Conservation (phyloP, 2,113 vertebrate genomes). For the Ochotona curzoniae region DNA sequence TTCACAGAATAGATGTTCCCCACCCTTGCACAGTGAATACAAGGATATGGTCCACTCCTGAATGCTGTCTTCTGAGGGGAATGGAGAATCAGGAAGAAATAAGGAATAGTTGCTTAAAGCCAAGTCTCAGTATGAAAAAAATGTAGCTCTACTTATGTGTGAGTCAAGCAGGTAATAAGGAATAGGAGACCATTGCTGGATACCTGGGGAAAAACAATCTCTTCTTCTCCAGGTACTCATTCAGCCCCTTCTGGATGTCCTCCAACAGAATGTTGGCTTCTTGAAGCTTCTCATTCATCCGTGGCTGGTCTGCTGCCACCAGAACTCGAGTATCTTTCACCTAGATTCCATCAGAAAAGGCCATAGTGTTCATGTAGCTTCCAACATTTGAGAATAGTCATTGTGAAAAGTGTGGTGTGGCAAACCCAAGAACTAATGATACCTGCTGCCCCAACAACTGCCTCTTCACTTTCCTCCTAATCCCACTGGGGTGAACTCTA, state of each 20-base stretch:
- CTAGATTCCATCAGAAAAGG: constrained; percentile 69
- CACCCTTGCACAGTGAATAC: not conserved
- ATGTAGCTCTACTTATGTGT: not conserved
- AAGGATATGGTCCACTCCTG: not conserved
- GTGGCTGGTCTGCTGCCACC: constrained; percentile 89
- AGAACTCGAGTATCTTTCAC: constrained; percentile 88
- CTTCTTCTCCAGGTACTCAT: constrained; percentile 94
- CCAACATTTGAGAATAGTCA: not conserved
- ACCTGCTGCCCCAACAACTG: not conserved
- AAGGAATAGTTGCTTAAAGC: not conserved
- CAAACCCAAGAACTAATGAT: not conserved
- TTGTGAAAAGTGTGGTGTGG: not conserved
- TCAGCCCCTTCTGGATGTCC: constrained; percentile 92
- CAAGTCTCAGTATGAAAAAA: constrained; percentile 5
- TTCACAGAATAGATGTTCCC: too few relatives aligned
- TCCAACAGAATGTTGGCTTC: constrained; percentile 92
- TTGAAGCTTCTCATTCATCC: constrained; percentile 91
- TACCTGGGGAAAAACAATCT: constrained; percentile 92
- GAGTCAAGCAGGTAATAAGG: not conserved
- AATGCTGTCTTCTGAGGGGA: not conserved
- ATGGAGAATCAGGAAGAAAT: not conserved
- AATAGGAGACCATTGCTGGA: not conserved
- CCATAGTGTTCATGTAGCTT: not conserved
- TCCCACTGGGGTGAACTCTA: not conserved
- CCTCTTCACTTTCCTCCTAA: not conserved